These are phyloP conservation scores for Acanthosepion pharaonis DNA, from an alignment of 2,888 invertebrate species.

Conservation along the genomic window DNA sequence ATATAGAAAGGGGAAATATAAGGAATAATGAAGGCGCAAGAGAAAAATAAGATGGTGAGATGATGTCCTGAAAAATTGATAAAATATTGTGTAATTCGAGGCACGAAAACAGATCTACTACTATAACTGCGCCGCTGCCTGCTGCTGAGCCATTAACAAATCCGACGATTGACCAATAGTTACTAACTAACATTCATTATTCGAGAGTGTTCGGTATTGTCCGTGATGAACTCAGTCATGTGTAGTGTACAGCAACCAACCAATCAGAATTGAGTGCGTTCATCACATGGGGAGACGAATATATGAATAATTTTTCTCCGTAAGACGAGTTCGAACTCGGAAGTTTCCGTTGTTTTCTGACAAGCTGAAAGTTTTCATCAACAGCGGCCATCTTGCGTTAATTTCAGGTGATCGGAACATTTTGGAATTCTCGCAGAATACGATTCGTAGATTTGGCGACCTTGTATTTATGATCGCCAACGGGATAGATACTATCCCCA, in stretches of 20 bases:
- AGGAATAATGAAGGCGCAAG: neutral
- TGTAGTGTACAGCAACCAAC: constrained; percentile 47
- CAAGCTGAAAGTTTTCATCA: constrained; percentile 96
- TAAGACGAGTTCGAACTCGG: constrained; percentile 67
- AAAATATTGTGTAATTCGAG: constrained; percentile 43
- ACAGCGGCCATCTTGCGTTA: constrained; percentile 94
- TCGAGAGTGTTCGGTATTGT: constrained; percentile 54
- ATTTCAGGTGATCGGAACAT: constrained; percentile 80
- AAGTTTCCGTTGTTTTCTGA: constrained; percentile 80
- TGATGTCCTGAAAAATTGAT: constrained; percentile 5
- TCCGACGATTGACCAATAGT: constrained; percentile 15
- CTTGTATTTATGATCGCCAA: constrained; percentile 47
- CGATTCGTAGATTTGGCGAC: constrained; percentile 49
- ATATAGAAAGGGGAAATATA: neutral
- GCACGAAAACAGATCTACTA: constrained; percentile 38
- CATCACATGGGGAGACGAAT: constrained; percentile 62
- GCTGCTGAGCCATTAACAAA: constrained; percentile 40
- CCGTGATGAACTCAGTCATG: constrained; percentile 50
- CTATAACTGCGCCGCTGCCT: constrained; percentile 41
- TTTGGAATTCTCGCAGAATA: constrained; percentile 51
- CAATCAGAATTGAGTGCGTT: constrained; percentile 54
- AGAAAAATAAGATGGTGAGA: neutral
- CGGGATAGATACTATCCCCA: constrained; percentile 52
- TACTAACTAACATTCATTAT: constrained; percentile 51
- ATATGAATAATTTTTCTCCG: constrained; percentile 71